Conservation (phyloP, 1,140 invertebrate species). For the Polypedilum pembai region DNA sequence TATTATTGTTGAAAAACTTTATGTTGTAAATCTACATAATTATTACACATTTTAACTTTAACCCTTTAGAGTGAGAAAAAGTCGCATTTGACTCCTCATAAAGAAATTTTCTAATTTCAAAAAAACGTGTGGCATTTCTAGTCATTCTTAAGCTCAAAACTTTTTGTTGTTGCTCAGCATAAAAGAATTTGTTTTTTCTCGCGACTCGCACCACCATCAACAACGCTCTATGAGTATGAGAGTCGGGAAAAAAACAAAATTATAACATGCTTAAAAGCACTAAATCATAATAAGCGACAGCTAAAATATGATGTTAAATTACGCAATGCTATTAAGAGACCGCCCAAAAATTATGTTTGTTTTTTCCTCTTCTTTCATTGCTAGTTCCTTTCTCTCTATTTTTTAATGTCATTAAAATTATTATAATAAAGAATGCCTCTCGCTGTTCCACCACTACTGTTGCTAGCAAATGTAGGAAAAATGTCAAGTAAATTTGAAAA, state of each 20-base stretch:
- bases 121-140: too few relatives aligned
- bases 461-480: too few relatives aligned
- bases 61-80: too few relatives aligned
- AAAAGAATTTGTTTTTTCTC: not conserved
- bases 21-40: too few relatives aligned
- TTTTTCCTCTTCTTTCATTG: not conserved
- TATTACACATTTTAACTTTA: too few relatives aligned
- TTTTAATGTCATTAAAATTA: constrained; percentile 10
- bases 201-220: not conserved
- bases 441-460: too few relatives aligned
- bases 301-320: constrained; percentile 22
- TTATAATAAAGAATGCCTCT: not conserved
- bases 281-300: constrained; percentile 21
- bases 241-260: not conserved
- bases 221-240: not conserved
- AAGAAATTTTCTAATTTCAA: too few relatives aligned
- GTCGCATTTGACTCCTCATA: too few relatives aligned
- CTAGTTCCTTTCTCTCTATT: not conserved
- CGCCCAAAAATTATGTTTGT: constrained; percentile 7
- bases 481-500: too few relatives aligned
- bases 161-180: too few relatives aligned
- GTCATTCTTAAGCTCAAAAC: too few relatives aligned
- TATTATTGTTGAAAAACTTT: too few relatives aligned
- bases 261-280: constrained; percentile 26
- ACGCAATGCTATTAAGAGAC: constrained; percentile 3